Evolutionary conservation across 2,113 vertebrate genomes (phyloP).

Genomic region (Pica pica): DNA sequence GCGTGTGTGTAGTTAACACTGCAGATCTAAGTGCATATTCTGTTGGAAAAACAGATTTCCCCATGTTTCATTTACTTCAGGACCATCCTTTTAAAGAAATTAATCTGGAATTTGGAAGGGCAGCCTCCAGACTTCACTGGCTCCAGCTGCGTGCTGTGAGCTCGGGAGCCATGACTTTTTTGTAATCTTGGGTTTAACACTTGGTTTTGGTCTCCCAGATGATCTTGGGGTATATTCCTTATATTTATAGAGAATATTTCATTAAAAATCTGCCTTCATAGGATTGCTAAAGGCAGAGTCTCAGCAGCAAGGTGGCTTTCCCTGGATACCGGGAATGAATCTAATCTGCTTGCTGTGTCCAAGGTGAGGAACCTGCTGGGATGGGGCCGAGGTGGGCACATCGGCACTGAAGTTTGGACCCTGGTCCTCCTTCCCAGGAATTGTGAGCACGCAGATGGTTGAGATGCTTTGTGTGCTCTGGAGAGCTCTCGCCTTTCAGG

Average conservation of each 20-base stretch:
- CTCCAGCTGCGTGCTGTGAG: background rate
- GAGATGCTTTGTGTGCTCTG: background rate
- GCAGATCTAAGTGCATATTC: background rate
- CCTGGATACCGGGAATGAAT: background rate
- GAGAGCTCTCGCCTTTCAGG: fast-evolving
- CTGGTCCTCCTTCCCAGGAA: background rate
- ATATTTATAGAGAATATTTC: background rate
- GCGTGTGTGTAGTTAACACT: background rate
- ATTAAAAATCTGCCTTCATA: fast-evolving
- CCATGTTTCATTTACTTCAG: background rate
- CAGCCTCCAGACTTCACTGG: background rate
- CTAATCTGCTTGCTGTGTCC: background rate
- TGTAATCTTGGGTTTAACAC: background rate
- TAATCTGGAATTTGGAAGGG: background rate
- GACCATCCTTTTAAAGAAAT: background rate
- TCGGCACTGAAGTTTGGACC: background rate
- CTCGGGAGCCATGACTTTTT: background rate
- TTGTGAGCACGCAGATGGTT: fast-evolving
- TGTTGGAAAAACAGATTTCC: background rate
- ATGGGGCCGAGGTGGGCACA: background rate
- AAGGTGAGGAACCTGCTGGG: background rate
- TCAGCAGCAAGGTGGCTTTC: background rate
- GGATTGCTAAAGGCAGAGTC: background rate
- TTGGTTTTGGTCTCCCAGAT: background rate
- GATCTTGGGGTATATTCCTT: background rate